These are phyloP conservation scores for Ormyrus nitidulus DNA, from an alignment of 2,888 invertebrate species.

Conservation along the genomic window DNA sequence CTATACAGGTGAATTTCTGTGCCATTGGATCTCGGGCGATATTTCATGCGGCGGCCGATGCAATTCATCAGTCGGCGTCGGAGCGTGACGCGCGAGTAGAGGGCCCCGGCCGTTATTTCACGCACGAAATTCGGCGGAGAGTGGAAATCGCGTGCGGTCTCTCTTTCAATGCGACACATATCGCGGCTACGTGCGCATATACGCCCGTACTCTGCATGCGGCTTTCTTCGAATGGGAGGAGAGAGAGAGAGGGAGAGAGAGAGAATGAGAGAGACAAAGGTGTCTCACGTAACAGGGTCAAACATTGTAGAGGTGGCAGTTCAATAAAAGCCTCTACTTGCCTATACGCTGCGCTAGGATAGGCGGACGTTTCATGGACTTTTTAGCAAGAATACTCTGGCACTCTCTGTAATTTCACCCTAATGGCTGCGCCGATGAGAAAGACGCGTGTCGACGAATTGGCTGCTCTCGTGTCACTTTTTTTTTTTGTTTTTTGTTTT, in stretches of 20 bases:
- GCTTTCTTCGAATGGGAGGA: conserved; percentile 32
- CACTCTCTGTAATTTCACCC: too few species aligned
- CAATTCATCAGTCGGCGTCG: too few species aligned
- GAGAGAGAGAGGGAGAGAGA: background rate
- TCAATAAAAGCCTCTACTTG: conserved; percentile 41
- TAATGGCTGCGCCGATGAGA: too few species aligned
- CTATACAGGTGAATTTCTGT: too few species aligned
- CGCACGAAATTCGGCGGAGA: background rate
- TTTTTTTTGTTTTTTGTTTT: too few species aligned
- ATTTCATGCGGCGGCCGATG: too few species aligned
- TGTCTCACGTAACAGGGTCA: conserved; percentile 47
- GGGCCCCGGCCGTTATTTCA: too few species aligned
- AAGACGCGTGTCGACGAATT: too few species aligned
- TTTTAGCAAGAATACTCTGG: too few species aligned
- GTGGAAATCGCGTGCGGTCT: background rate
- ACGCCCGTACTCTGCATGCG: background rate
- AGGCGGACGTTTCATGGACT: background rate
- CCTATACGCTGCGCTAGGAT: background rate
- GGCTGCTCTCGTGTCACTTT: too few species aligned
- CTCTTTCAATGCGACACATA: conserved; percentile 11
- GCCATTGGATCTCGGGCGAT: too few species aligned
- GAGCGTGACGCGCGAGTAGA: too few species aligned
- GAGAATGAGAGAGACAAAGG: conserved; percentile 16
- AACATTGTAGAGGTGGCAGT: conserved; percentile 36
- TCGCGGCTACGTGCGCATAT: background rate